Percentiles rank a stretch among this genome's conserved stretches.
These are phyloP conservation scores for Pipa parva DNA, from an alignment of 2,113 vertebrate genomes.

Conservation along the genomic window DNA sequence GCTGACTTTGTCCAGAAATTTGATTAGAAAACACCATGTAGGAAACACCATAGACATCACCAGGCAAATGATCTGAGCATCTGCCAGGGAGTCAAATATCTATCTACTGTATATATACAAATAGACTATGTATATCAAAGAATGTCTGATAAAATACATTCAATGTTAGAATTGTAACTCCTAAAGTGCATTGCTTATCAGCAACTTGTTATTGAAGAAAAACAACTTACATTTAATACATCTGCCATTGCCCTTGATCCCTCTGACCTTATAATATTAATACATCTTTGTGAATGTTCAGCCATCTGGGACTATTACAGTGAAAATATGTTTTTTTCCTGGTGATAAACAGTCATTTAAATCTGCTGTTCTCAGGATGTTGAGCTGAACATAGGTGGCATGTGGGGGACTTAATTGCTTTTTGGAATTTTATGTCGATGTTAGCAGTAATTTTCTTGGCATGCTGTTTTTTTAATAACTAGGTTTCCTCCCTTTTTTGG, in stretches of 20 bases:
- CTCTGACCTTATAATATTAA: background rate
- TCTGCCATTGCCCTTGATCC: background rate
- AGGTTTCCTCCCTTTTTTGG: background rate
- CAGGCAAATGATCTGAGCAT: no score
- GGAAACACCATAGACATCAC: no score
- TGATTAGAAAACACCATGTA: no score
- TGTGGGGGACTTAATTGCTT: conserved; percentile 20
- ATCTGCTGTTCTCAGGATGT: conserved; percentile 15
- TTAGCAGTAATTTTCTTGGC: background rate
- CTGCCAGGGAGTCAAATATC: no score
- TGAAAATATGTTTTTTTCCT: background rate
- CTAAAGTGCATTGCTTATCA: no score
- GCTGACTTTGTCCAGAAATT: no score
- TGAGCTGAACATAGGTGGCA: conserved; percentile 5
- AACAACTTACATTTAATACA: no score
- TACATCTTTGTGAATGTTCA: background rate
- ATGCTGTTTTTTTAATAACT: conserved; percentile 17
- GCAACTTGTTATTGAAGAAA: no score
- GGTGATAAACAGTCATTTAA: conserved; percentile 1
- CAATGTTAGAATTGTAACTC: no score
- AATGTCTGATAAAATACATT: no score
- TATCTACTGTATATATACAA: no score
- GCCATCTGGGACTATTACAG: background rate
- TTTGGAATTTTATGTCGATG: conserved; percentile 14
- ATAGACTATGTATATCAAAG: no score